Evolutionary conservation across 2,888 invertebrate species (phyloP).

Genomic region (Lissonota sp.): DNA sequence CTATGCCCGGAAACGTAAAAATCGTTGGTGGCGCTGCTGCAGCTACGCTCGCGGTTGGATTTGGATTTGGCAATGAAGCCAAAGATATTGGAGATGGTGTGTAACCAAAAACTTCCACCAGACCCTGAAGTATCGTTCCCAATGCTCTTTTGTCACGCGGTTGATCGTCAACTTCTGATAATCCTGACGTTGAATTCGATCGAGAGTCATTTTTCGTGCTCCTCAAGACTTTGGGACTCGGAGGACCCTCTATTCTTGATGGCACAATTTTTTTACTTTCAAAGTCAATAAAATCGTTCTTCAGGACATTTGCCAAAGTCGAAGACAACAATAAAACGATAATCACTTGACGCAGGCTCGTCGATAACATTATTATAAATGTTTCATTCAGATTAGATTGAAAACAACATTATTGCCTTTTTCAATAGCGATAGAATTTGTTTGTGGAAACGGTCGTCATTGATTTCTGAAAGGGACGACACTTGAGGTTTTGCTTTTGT

Average conservation of each 20-base stretch:
- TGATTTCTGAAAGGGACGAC: too few species aligned
- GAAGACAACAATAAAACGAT: constrained; percentile 14
- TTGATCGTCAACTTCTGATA: constrained; percentile 54
- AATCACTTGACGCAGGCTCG: constrained; percentile 7
- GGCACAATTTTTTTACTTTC: neutral
- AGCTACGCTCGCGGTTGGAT: constrained; percentile 50
- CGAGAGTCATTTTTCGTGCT: constrained; percentile 15
- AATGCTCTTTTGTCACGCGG: constrained; percentile 79
- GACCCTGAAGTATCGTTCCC: constrained; percentile 79
- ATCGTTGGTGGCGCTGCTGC: constrained; percentile 52
- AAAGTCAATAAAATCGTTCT: neutral
- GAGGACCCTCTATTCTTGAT: neutral
- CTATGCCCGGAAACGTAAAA: constrained; percentile 54
- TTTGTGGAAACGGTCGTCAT: too few species aligned
- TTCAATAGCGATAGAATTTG: too few species aligned
- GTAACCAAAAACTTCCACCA: constrained; percentile 80
- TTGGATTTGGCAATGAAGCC: constrained; percentile 76
- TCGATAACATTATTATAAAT: constrained; percentile 34
- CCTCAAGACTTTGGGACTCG: neutral
- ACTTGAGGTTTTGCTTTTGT: neutral
- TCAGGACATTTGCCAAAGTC: constrained; percentile 2
- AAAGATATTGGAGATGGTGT: constrained; percentile 75
- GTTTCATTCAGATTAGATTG: neutral
- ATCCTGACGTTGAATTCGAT: constrained; percentile 1
- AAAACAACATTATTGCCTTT: neutral